Base-by-base conservation (phyloP, 2,888 invertebrate species). In the Thymelicus sylvestris region DNA sequence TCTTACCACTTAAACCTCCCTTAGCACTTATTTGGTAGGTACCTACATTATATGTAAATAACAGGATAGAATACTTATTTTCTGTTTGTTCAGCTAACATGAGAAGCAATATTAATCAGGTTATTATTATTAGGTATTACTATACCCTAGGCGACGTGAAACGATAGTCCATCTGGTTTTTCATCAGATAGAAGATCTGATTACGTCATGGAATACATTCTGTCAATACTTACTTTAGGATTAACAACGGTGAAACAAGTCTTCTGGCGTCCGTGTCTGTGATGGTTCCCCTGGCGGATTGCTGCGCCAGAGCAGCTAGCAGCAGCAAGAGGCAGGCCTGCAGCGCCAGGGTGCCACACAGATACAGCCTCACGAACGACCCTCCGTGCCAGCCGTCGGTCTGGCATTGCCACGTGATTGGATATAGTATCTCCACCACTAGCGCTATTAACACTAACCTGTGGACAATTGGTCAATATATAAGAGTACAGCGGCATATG, bases 231-330 rank as follows among this genome's bases (percentile, higher is more conserved):
- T 80, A 96, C 96, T 97, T 97, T 79, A 96, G 82, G 77, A 97
- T 95, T 38, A 97, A 89, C 65, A 97, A 91, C 44, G 96, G 95
- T 7, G 97, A 95, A 12, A 98, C 97, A 79, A 95, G 94, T 80
- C 95, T 95, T 77, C 98, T 93, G 7, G 96, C 95, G 68, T 95
- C 94, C 39, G 96, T 95, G 77, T 97, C 96, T 73, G 96, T 96
- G 78, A 98, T 97, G 73, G 97, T 96, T 41, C 98, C 98, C 79
- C 95, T 94, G 12, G 96, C 95, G 76, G 96, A 96, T 78, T 96
- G 95, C 84, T 95, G 96, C 48, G 96, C 96, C 76, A 97, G 92
- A 39, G 95, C 95, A 59, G 96, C 94, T 74, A 96, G 89, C 48
- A 96, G 91, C 76, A 96, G 84, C 83, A 96, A 95, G 68, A 96